Percentiles rank a stretch among this genome's conserved stretches.
phyloP scores from a whole-genome alignment of 2,113 vertebrate species.

The Gymnogyps californianus region DNA sequence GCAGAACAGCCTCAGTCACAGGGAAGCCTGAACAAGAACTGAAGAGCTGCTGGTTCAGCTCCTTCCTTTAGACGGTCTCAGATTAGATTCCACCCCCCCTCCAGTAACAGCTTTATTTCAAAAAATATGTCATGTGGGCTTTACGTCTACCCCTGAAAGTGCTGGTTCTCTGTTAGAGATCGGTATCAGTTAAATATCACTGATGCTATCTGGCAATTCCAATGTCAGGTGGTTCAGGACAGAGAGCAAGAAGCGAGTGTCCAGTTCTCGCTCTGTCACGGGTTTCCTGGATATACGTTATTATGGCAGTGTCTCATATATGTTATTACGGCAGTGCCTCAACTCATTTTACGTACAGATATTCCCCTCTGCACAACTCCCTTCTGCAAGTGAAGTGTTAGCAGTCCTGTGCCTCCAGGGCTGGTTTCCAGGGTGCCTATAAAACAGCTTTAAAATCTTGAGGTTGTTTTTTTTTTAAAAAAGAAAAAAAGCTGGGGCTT shows the following conservation, averaged over 20 bases:
- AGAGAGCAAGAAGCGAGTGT: neutral
- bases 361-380: neutral
- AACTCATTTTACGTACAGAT: neutral
- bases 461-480: neutral
- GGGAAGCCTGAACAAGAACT: neutral
- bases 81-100: neutral
- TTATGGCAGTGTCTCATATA: too few species aligned
- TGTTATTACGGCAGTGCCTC: neutral
- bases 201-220: neutral
- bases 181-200: neutral
- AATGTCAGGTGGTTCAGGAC: neutral
- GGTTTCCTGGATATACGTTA: neutral
- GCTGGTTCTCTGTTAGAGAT: neutral
- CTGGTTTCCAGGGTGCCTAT: neutral
- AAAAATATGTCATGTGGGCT: neutral
- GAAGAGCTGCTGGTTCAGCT: neutral
- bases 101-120: neutral
- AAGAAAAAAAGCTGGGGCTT: neutral
- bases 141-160: neutral
- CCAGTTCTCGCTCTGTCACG: neutral
- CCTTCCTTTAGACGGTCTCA: neutral
- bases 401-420: neutral
- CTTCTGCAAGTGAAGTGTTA: too few species aligned
- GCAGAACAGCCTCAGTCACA: neutral
- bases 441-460: neutral